phyloP scores from a whole-genome alignment of 2,888 invertebrate species.

The Chrysodeixis includens region DNA sequence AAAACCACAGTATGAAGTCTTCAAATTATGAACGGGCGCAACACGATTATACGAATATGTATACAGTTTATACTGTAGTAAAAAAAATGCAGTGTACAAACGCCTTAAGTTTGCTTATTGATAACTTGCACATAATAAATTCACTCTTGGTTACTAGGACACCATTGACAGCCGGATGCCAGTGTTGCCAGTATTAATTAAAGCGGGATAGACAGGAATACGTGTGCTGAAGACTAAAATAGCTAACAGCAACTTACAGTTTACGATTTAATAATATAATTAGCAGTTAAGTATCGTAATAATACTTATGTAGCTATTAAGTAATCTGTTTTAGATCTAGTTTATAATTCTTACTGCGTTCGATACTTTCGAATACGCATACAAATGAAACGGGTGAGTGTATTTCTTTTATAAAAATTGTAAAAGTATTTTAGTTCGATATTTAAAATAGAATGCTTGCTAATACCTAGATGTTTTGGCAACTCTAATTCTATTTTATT shows the following conservation, averaged over 20 bases:
- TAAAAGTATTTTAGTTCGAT: no score
- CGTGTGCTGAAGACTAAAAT: conserved; percentile 28
- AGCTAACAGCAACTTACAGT: conserved; percentile 14
- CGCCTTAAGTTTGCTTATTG: conserved; percentile 18
- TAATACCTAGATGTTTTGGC: no score
- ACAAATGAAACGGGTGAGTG: not conserved
- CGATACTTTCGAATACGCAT: not conserved
- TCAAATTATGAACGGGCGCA: no score
- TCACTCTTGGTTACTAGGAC: conserved; percentile 25
- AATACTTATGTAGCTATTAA: not conserved
- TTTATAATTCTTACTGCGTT: not conserved
- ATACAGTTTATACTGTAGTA: no score
- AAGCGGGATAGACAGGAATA: conserved; percentile 19
- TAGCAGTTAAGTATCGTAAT: conserved; percentile 10
- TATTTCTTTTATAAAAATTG: no score
- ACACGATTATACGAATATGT: no score
- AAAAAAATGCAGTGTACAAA: no score
- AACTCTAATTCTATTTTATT: no score
- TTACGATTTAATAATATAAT: not conserved
- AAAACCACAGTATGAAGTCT: no score
- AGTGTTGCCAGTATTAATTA: conserved; percentile 41
- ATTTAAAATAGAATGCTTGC: no score
- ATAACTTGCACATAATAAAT: conserved; percentile 48
- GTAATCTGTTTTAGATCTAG: conserved; percentile 5
- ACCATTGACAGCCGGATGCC: conserved; percentile 44